phyloP scores from a whole-genome alignment of 2,888 invertebrate genomes.

The Pseudococcus viburni region DNA sequence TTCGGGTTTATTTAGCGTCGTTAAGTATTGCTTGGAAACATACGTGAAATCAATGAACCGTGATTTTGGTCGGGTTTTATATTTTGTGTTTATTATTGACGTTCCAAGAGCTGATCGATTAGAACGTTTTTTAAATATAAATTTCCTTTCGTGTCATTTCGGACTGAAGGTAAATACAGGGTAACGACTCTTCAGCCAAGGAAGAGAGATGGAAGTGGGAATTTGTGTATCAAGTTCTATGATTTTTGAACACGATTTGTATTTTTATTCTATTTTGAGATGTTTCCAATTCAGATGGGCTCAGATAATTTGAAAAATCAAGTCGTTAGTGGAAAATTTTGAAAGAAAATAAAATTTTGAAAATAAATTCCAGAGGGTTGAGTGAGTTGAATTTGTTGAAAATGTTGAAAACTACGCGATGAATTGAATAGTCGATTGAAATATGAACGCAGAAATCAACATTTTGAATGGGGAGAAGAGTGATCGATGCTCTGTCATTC shows the following conservation, averaged over 20 bases:
- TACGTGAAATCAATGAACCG: conserved; percentile 4
- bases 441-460: not conserved
- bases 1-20: not conserved
- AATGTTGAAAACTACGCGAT: too few relatives aligned
- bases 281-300: too few relatives aligned
- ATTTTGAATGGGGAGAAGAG: not conserved
- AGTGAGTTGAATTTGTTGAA: too few relatives aligned
- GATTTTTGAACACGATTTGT: too few relatives aligned
- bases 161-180: not conserved
- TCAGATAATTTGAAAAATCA: too few relatives aligned
- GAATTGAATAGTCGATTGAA: too few relatives aligned
- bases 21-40: conserved; percentile 2
- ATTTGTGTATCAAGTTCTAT: too few relatives aligned
- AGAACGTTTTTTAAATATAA: not conserved
- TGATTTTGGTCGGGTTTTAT: not conserved
- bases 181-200: not conserved
- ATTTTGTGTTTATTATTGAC: not conserved
- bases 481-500: too few relatives aligned
- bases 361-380: too few relatives aligned
- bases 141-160: not conserved
- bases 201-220: not conserved
- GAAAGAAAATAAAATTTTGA: too few relatives aligned
- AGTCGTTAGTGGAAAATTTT: too few relatives aligned
- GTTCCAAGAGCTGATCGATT: not conserved
- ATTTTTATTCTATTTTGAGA: too few relatives aligned